Conservation (phyloP, 2,888 invertebrate species). For the Microctonus aethiopoides region DNA sequence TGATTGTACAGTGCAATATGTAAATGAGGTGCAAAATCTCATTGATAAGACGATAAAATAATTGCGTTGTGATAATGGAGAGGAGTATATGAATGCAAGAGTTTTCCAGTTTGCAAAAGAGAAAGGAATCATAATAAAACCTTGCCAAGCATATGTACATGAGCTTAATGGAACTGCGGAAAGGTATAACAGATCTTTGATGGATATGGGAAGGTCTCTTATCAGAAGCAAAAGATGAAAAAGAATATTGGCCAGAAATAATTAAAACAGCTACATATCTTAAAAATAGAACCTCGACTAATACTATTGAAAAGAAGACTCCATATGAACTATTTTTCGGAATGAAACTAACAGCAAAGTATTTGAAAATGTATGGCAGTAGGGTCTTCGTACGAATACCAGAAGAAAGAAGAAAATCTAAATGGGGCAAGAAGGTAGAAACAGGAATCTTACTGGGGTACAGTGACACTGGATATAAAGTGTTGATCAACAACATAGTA, state of each 20-base stretch:
- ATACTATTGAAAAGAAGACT: conserved; percentile 42
- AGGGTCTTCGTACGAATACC: conserved; percentile 50
- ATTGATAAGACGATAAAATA: conserved; percentile 18
- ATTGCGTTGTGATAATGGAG: conserved; percentile 23
- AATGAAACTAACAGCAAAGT: conserved; percentile 50
- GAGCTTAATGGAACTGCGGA: conserved; percentile 27
- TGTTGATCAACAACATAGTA: conserved; percentile 47
- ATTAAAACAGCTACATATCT: conserved; percentile 26
- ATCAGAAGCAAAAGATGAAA: conserved; percentile 20
- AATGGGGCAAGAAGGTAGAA: conserved; percentile 49
- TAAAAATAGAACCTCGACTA: conserved; percentile 31
- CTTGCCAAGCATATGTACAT: conserved; percentile 26
- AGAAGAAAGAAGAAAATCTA: conserved; percentile 46
- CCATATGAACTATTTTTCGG: conserved; percentile 50
- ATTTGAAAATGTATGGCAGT: conserved; percentile 51
- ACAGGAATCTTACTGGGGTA: conserved; percentile 48
- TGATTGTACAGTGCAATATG: conserved; percentile 10
- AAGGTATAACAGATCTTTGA: conserved; percentile 19
- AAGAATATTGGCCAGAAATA: conserved; percentile 26
- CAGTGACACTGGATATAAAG: conserved; percentile 49
- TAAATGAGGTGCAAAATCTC: conserved; percentile 18
- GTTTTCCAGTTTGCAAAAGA: conserved; percentile 18
- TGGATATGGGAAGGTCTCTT: conserved; percentile 26
- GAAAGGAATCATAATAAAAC: conserved; percentile 19
- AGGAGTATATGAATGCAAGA: conserved; percentile 11